Conservation (phyloP, 2,113 vertebrate species). For the Fregata magnificens region DNA sequence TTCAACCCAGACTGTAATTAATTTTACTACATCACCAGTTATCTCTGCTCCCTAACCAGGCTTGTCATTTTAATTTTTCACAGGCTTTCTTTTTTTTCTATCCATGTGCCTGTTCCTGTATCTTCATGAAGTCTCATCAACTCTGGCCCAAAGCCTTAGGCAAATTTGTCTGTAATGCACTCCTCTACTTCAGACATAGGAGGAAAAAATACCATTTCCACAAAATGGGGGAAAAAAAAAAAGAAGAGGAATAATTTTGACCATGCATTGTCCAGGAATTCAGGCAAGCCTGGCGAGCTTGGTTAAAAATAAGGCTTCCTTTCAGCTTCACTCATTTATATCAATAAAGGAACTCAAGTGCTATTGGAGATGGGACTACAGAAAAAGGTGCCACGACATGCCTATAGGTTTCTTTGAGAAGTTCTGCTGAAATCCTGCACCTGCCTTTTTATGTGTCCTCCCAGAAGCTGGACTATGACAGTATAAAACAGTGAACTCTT, state of each 20-base stretch:
- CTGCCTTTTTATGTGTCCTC: background rate
- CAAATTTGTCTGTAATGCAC: conserved; percentile 48
- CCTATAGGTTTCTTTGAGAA: background rate
- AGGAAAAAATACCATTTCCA: background rate
- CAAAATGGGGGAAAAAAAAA: background rate
- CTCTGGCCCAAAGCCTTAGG: conserved; percentile 54
- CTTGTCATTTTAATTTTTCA: conserved; percentile 74
- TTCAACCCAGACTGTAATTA: conserved; percentile 58
- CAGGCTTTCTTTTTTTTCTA: conserved; percentile 55
- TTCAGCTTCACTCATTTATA: background rate
- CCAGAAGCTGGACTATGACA: background rate
- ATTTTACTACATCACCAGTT: conserved; percentile 67
- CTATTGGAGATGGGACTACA: background rate
- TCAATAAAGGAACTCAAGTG: background rate
- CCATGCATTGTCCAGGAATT: background rate
- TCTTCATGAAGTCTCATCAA: conserved; percentile 61
- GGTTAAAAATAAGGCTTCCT: background rate
- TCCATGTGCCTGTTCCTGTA: conserved; percentile 44
- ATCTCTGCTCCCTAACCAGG: conserved; percentile 62
- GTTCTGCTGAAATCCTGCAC: background rate
- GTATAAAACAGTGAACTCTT: background rate
- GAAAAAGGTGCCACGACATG: accelerated
- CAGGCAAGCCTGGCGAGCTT: background rate
- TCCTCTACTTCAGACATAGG: conserved; percentile 27
- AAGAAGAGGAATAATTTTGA: background rate